These are phyloP conservation scores for Falcunculus frontatus DNA, from an alignment of 2,113 vertebrate species.

Conservation along the genomic window DNA sequence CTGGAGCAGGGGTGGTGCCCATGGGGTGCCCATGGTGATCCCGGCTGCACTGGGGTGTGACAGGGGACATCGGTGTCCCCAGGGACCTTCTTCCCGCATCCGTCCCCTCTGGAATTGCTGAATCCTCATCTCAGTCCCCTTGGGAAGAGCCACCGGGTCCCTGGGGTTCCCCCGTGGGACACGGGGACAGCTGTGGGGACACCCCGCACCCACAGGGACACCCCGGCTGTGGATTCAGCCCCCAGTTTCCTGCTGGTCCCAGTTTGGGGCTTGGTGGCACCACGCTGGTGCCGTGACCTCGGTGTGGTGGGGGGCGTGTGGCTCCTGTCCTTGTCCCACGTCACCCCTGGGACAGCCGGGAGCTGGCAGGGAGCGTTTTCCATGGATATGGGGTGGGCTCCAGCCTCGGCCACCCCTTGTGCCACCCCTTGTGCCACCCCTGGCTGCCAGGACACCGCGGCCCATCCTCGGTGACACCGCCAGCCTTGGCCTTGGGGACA, in stretches of 20 bases:
- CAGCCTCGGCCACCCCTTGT: no score
- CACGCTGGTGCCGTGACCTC: rapidly evolving
- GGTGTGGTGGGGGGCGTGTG: rapidly evolving
- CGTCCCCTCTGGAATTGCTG: neutral
- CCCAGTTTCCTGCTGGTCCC: neutral
- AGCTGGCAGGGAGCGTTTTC: rapidly evolving
- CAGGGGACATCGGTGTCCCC: neutral
- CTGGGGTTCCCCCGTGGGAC: neutral
- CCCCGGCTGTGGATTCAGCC: neutral
- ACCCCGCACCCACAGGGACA: neutral
- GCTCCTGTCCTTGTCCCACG: rapidly evolving
- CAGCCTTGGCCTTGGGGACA: neutral
- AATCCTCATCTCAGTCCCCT: rapidly evolving
- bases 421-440: neutral
- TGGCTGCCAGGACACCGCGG: neutral
- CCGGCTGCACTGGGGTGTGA: neutral
- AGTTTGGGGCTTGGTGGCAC: neutral
- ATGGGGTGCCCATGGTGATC: neutral
- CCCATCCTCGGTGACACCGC: rapidly evolving
- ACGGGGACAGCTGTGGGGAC: neutral
- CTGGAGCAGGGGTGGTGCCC: neutral
- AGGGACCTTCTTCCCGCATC: neutral
- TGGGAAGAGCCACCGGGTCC: neutral
- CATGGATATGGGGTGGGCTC: rapidly evolving
- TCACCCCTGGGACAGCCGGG: neutral